Base-by-base conservation (phyloP, 2,113 vertebrate genomes). In the Tringa solitaria region DNA sequence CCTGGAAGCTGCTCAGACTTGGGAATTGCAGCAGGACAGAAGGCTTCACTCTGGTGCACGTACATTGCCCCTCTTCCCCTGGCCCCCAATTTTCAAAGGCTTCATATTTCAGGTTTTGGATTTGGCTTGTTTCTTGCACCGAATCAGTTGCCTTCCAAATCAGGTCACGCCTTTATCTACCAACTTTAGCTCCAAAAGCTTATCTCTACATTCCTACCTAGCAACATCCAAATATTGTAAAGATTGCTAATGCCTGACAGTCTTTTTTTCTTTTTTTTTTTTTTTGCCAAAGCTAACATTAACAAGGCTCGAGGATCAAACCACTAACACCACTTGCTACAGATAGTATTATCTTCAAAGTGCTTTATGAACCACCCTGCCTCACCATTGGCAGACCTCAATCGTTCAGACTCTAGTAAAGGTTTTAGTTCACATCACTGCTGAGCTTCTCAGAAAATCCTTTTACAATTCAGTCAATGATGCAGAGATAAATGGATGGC, bases 61-160 rank as follows among this genome's bases (percentile, higher is more conserved):
- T 2, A 28, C 1, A 8, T 28, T 14, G 19, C 16, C 9, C 15
- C 24, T 37, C 24, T 57, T 6, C 17, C 12, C 9, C 4, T 4
- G 1, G 2, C 32, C 6, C 26, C 4, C 4, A 27, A 8, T 0
- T 68, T 64, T 75, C 56, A 51, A 60, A 84, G 6, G 24, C 45
- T 68, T 56, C 4, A 1, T 13, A 15, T 50, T 59, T 32, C 23
- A 74, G 10, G 12, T 37, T 87, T 61, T 39, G 30, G 53, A 72
- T 68, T 81, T 89, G 37, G 18, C 11, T 56, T 46, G 26, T 84
- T 95, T 60, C 65, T 82, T 84, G 14, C 10, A 63, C 53, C 45
- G 33, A 14, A 68, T n/a, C 39, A 68, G 14, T 9, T 73, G 45
- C 22, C 28, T 69, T 73, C 67, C 3, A 9, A 76, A 54, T 6